Evolutionary conservation across 2,113 vertebrate genomes (phyloP), one percentile per base, ranked within the genome.

Genomic region (Vulpes ferrilata): DNA sequence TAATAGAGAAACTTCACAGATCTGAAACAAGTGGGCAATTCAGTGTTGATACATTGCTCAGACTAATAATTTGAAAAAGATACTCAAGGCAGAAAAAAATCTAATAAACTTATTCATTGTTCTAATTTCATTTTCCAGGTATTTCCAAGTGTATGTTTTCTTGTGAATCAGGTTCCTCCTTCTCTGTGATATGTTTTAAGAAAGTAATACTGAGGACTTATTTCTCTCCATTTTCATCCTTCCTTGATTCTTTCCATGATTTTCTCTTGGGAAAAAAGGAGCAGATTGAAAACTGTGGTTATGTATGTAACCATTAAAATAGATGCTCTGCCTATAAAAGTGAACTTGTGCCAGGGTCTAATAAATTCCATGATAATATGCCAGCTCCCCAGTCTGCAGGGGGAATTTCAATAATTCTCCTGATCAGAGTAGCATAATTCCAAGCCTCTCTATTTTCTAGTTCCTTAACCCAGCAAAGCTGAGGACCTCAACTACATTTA

Each of bases 361-460:
- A 96, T 99, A 97, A 98, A 98, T 99, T 98, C 98, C 22, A 32
- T 97, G 97, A 93, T 98, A 97, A 98, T 92, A 94, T 89, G 97
- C 93, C 96, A 93, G 84, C 88, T 97, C 93, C 90, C 81, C 53
- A 96, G 84, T 11, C 90, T 90, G 62, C 60, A 92, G 55, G 98
- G 69, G 69, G 71, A 88, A 93, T 32, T 51, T 35, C 48, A 96
- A 74, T 98, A 93, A 98, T 96, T 98, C 85, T 95, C 20, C 92
- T 79, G 76, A 88, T 96, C 90, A 88, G 30, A 86, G 81, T 17
- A 97, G 84, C 59, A 59, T 80, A 67, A 60, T 83, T 94, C 71
- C 71, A 76, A 90, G 64, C 32, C 73, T 88, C 35, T 92, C 53
- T 43, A 13, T 92, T 87, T 92, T 30, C 94, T 90, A 55, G 62